These are phyloP conservation scores for Caenorhabditis wallacei DNA, from an alignment of 2,888 invertebrate species.

Conservation along the genomic window DNA sequence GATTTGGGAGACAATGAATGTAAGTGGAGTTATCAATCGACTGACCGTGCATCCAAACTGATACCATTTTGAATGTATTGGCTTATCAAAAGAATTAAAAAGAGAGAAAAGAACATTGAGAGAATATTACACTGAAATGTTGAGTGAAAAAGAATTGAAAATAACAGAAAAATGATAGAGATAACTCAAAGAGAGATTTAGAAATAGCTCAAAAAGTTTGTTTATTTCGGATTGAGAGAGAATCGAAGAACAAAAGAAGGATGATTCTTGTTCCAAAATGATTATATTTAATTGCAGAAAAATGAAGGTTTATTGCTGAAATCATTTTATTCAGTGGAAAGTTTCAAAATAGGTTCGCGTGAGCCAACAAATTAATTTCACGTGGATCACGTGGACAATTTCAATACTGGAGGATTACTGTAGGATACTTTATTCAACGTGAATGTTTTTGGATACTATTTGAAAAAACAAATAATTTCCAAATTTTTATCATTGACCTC, in stretches of 20 bases:
- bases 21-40: slow-evolving; percentile 17
- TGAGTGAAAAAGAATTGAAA: not conserved
- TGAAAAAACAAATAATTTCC: too few species aligned
- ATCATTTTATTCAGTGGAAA: too few species aligned
- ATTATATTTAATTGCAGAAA: too few species aligned
- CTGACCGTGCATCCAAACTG: slow-evolving; percentile 30
- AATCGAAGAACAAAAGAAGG: not conserved
- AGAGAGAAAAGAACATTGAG: not conserved
- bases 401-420: too few species aligned
- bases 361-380: too few species aligned
- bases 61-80: slow-evolving; percentile 23
- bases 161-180: not conserved
- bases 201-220: not conserved
- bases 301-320: too few species aligned
- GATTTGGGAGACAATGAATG: slow-evolving; percentile 7
- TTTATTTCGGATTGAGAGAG: not conserved
- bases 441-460: too few species aligned
- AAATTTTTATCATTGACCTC: too few species aligned
- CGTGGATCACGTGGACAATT: too few species aligned
- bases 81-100: slow-evolving; percentile 18
- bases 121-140: not conserved
- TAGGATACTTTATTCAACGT: too few species aligned
- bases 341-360: too few species aligned
- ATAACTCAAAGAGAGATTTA: not conserved
- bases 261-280: not conserved